Evolutionary conservation across 2,113 vertebrate species (phyloP).

Genomic region (Columba janthina): DNA sequence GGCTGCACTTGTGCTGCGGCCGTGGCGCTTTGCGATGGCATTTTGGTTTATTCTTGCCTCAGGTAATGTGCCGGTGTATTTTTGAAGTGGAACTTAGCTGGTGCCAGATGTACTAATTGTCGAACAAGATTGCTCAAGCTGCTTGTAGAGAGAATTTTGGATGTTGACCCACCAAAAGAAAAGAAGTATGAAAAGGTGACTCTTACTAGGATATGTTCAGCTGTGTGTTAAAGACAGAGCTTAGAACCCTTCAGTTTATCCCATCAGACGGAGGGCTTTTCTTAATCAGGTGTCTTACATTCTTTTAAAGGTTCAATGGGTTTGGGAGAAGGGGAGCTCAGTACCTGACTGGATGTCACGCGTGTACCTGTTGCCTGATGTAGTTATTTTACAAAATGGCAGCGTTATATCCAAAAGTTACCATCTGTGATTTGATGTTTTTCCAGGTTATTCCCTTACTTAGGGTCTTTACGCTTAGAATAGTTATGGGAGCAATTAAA

Average conservation of each 20-base stretch:
- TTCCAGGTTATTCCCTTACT: neutral
- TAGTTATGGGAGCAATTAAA: neutral
- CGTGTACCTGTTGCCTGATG: neutral
- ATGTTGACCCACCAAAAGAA: neutral
- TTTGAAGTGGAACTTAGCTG: neutral
- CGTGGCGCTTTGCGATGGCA: neutral
- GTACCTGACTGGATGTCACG: neutral
- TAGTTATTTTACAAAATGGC: neutral
- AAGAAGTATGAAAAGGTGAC: neutral
- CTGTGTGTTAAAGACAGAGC: neutral
- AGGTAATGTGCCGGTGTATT: neutral
- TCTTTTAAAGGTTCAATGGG: neutral
- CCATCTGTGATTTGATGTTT: neutral
- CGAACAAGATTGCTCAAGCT: neutral
- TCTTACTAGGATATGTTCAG: neutral
- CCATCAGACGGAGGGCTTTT: neutral
- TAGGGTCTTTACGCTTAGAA: neutral
- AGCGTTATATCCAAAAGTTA: neutral
- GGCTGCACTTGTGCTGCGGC: rapidly evolving
- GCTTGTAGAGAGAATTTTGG: neutral
- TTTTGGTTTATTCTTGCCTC: neutral
- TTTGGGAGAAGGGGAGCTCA: neutral
- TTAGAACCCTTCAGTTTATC: neutral
- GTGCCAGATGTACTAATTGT: neutral
- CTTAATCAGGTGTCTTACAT: neutral